A percentile compares a stretch with the other conserved stretches of the same genome.
Evolutionary conservation across 2,888 invertebrate species (phyloP).

Genomic region (Stenichneumon culpator): DNA sequence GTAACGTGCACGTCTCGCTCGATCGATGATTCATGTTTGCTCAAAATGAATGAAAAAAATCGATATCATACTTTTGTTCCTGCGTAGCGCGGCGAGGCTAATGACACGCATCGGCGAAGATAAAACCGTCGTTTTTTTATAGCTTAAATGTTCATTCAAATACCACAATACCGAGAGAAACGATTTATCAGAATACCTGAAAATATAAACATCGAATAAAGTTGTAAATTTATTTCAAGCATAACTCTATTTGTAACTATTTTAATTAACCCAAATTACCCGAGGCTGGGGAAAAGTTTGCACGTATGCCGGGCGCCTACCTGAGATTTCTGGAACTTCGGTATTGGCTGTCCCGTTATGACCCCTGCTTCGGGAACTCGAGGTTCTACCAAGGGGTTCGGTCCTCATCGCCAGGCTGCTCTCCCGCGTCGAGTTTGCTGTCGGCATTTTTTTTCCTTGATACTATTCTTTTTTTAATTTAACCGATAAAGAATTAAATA

Average conservation of each 20-base stretch:
- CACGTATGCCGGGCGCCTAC: slow-evolving; percentile 67
- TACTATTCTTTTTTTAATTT: slow-evolving; percentile 2
- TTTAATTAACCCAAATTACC: slow-evolving; percentile 44
- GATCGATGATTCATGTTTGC: background rate
- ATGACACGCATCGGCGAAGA: no score
- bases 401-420: slow-evolving; percentile 83
- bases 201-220: background rate
- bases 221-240: background rate
- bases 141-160: background rate
- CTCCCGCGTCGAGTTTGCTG: slow-evolving; percentile 74
- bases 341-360: slow-evolving; percentile 83
- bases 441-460: slow-evolving; percentile 70
- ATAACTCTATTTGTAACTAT: background rate
- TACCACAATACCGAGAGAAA: background rate
- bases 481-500: slow-evolving; percentile 10
- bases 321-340: slow-evolving; percentile 78
- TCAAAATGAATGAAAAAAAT: no score
- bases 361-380: slow-evolving; percentile 81
- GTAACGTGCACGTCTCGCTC: background rate
- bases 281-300: background rate
- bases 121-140: background rate
- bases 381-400: slow-evolving; percentile 82
- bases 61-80: background rate
- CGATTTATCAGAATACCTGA: background rate
- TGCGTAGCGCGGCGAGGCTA: background rate